Base-by-base conservation (phyloP, 2,888 invertebrate species). In the Thereva unica region DNA sequence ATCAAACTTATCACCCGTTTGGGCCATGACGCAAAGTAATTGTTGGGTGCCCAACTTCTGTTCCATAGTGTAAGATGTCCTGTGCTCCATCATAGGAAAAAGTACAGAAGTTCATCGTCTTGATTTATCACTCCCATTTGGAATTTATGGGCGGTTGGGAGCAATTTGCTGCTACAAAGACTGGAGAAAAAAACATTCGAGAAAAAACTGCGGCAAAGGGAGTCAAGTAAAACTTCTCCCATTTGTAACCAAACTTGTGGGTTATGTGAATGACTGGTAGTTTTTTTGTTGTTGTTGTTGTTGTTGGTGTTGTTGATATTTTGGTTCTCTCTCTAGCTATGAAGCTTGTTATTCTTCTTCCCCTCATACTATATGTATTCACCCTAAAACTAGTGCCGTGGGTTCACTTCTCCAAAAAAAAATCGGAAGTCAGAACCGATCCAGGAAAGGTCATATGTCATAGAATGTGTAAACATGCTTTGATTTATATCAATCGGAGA, bases 101-200 rank as follows among this genome's bases (percentile, higher is more conserved):
- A 69, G 64, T 69, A 71, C 69, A 72, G 68, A 71, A 72, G 71
- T 72, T 70, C 71, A 71, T 71, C 72, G 69, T 71, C 71, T 71
- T 72, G 71, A 73, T 73, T 72, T 73, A 73, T 73, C 69, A 72
- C 71, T 70, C 68, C 70, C 68, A 70, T 71, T 68, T 70, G 68
- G 67, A 72, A 73, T 72, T 73, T 73, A 73, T 73, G 72, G 73
- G 71, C 71, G 73, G 71, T 70, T 67, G 71, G 70, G 68, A 71
- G 70, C 71, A 72, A 73, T 73, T 73, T 73, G 73, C 72, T 71
- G 23, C 23, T 23, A 23, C 23, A 23, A 23, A 70, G 49, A 55
- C 54, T 54, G 10, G 55, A 47, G 55, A 23, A 45, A 65, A 49
- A 54, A 40, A 47, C n/a, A n/a, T 23, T 23, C 5, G 35, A 49